phyloP scores from a whole-genome alignment of 2,113 vertebrate species.

The Mionectes macconnelli region DNA sequence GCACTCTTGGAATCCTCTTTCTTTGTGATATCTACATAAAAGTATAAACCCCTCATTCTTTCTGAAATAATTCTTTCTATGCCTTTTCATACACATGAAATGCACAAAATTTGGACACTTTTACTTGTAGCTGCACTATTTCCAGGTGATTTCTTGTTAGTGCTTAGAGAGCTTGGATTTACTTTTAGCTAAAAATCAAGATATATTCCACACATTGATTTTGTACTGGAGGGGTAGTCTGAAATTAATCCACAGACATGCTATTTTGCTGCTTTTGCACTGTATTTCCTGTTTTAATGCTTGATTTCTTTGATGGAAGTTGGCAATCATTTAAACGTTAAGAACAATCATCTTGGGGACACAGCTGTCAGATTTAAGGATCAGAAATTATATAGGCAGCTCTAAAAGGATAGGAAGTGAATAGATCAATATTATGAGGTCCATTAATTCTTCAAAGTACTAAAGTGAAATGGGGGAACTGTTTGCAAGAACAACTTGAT shows the following conservation, averaged over 20 bases:
- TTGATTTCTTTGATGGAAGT: conserved; percentile 40
- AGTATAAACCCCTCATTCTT: not conserved
- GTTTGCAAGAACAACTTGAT: conserved; percentile 35
- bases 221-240: not conserved
- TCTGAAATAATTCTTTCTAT: not conserved
- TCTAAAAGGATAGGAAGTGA: conserved; percentile 50
- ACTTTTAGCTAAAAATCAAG: not conserved
- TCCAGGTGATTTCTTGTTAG: conserved; percentile 1
- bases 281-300: conserved; percentile 22
- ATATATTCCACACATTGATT: not conserved
- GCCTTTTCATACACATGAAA: not conserved
- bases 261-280: not conserved
- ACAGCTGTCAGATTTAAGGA: conserved; percentile 62
- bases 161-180: not conserved
- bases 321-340: conserved; percentile 49
- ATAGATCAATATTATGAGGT: conserved; percentile 59
- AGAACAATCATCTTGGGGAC: conserved; percentile 51
- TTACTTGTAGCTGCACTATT: not conserved
- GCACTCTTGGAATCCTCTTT: not conserved
- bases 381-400: conserved; percentile 52
- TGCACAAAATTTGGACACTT: not conserved
- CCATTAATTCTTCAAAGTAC: conserved; percentile 36
- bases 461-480: conserved; percentile 30
- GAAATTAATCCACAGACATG: not conserved
- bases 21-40: not conserved